Base-by-base conservation (phyloP, 92 coral and sea anemone genomes). In the Micromussa lordhowensis region DNA sequence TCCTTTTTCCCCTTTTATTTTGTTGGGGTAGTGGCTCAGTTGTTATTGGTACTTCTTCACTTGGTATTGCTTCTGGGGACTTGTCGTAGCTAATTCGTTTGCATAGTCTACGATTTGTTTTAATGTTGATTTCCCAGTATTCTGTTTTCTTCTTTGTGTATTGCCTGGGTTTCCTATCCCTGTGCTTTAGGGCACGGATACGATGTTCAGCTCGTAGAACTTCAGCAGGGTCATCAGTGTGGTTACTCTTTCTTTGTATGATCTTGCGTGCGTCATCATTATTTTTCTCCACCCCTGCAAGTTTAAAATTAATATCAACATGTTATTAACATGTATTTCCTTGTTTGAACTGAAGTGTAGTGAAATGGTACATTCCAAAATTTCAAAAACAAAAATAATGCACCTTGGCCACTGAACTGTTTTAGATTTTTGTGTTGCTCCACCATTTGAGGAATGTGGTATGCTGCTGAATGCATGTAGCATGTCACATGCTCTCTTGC, bases 391-490 rank as follows among this genome's bases (percentile, higher is more conserved):
- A 26, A 26, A 81, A 19, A n/a, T n/a, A 44, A 19, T 24, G 55
- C 18, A 79, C 83, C 83, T 57, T 80, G 74, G 10, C 84, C 84
- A 80, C 84, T 80, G 30, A 80, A 80, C 57, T 80, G 74, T 10
- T 59, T 80, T 2, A 80, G 24, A 17, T 59, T 80, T 7, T 80
- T 9, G 22, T 80, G 4, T n/a, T n/a, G n/a, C n/a, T n/a, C n/a
- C n/a, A n/a, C 57, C 84, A 80, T 80, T 59, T 80, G 72, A 2
- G 84, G 73, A 13, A 85, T 57, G 53, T 75, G 88, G 16, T 75
- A 85, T 9, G 82, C 88, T 24, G 88, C 88, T 3, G 75, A 57
- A 85, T 85, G 88, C 88, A 85, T 75, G 61, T 85, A 75, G 28
- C 82, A 75, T 0, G 88, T 85, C n/a, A 85, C 88, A 4, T 34